Base-by-base conservation (phyloP, 2,888 invertebrate genomes). In the Ophioninae sp. region DNA sequence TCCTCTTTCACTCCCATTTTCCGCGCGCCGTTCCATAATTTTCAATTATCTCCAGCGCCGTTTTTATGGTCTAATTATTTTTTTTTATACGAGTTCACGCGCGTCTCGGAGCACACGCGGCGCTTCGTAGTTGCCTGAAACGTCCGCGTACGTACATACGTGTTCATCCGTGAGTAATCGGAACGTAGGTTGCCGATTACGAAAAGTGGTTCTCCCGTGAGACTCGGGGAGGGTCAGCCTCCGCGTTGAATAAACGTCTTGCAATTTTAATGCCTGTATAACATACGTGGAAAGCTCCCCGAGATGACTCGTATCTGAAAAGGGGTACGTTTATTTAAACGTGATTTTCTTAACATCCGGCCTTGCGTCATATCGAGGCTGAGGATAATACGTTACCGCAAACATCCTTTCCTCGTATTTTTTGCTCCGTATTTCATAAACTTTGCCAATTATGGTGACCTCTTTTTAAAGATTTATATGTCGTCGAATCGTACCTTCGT, bases 11-110 rank as follows among this genome's bases (percentile, higher is more conserved):
- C 77, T 84, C 85, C 83, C 87, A 85, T 85, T 86, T 87, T 87
- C 86, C 85, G 76, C 84, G 85, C 87, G 83, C 87, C 86, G 85
- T 87, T 87, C 85, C 84, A 85, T 88, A 86, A 88, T 87, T 87
- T 85, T 86, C 85, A 87, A 88, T 88, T 87, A 87, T 86, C 86
- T 85, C 82, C 81, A 85, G 84, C 85, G 83, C 85, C 85, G 84
- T 85, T 87, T 85, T 87, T 87, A 88, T 86, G 87, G 86, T 84
- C 86, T 88, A 85, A 86, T 87, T 88, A 87, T 86, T 87, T 86
- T 83, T 83, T 87, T 85, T 85, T 86, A 85, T 81, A 84, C 83
- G 82, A 83, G 76, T 82, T 70, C 79, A 50, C 50, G 50, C 50
- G 70, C 82, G 68, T 67, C 57, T 70, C 59, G 50, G 56, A 72